Evolutionary conservation across 2,888 invertebrate species (phyloP).

Genomic region (Ctenicera cuprea): DNA sequence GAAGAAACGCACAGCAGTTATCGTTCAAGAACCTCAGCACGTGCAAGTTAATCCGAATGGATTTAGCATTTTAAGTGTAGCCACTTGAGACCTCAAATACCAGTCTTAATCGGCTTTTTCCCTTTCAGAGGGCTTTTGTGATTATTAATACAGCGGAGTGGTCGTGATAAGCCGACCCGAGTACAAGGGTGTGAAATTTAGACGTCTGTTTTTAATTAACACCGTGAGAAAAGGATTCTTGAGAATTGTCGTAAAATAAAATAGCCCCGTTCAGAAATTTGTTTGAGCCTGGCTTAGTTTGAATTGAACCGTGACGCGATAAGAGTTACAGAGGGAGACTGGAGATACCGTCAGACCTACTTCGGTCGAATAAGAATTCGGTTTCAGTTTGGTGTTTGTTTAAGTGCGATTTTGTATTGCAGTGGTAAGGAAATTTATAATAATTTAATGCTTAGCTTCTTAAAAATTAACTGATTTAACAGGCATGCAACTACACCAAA

Average conservation of each 20-base stretch:
- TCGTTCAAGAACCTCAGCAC: conserved; percentile 40
- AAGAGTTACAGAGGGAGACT: background rate
- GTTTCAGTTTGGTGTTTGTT: background rate
- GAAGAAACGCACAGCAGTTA: background rate
- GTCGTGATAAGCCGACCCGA: conserved; percentile 20
- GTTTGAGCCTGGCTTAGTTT: conserved; percentile 17
- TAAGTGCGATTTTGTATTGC: conserved; percentile 5
- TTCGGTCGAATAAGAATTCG: background rate
- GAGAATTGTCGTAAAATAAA: conserved; percentile 23
- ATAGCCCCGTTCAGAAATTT: conserved; percentile 14
- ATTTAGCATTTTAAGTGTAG: conserved; percentile 36
- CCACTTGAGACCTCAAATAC: conserved; percentile 37
- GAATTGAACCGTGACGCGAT: conserved; percentile 37
- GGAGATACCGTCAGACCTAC: background rate
- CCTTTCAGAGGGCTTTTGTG: conserved; percentile 18
- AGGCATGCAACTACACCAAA: no score
- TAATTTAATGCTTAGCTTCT: no score
- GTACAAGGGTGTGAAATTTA: conserved; percentile 34
- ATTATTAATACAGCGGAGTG: conserved; percentile 32
- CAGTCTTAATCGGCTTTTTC: conserved; percentile 33
- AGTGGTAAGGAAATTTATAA: conserved; percentile 3
- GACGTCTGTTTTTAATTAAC: conserved; percentile 37
- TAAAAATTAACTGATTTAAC: no score
- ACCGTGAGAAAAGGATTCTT: conserved; percentile 23
- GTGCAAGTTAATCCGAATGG: conserved; percentile 32